Evolutionary conservation across 1,140 invertebrate genomes (phyloP).

Genomic region (Drosophila nasuta): DNA sequence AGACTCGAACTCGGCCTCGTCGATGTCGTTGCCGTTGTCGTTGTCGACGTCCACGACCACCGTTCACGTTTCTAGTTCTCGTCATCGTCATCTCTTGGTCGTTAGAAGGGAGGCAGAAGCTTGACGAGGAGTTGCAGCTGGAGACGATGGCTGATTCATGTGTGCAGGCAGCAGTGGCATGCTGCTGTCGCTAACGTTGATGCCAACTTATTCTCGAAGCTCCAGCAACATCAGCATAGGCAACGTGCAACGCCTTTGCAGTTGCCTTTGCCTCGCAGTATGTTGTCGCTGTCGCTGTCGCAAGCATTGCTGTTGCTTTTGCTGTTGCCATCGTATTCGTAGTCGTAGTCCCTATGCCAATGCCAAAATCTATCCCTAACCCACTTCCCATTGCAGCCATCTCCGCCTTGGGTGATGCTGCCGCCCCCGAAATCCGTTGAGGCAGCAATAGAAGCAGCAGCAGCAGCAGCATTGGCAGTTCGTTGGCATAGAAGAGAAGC

Average conservation of each 20-base stretch:
- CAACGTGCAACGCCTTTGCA: conserved; percentile 37
- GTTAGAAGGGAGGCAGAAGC: conserved; percentile 36
- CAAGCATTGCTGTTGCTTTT: conserved; percentile 32
- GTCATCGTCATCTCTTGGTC: conserved; percentile 73
- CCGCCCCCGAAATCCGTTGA: conserved; percentile 72
- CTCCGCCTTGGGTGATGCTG: conserved; percentile 74
- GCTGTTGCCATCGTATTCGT: conserved; percentile 23
- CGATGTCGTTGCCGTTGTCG: conserved; percentile 51
- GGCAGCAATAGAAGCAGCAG: conserved; percentile 39
- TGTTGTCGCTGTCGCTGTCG: conserved; percentile 36
- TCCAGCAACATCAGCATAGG: conserved; percentile 40
- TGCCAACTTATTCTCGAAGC: conserved; percentile 75
- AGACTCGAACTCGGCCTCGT: conserved; percentile 50
- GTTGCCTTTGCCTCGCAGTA: conserved; percentile 25
- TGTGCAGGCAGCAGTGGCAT: conserved; percentile 71
- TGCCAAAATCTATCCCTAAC: conserved; percentile 49
- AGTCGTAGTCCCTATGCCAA: conserved; percentile 37
- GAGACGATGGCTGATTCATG: conserved; percentile 42
- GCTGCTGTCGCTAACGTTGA: conserved; percentile 65
- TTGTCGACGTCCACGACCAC: conserved; percentile 44
- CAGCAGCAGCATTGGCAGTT: conserved; percentile 33
- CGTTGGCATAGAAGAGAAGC: conserved; percentile 50
- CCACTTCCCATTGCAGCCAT: conserved; percentile 46
- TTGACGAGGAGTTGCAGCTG: not conserved
- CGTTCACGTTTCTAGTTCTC: conserved; percentile 22